These are phyloP conservation scores for Poecile atricapillus DNA, from an alignment of 2,113 vertebrate genomes.

Conservation along the genomic window DNA sequence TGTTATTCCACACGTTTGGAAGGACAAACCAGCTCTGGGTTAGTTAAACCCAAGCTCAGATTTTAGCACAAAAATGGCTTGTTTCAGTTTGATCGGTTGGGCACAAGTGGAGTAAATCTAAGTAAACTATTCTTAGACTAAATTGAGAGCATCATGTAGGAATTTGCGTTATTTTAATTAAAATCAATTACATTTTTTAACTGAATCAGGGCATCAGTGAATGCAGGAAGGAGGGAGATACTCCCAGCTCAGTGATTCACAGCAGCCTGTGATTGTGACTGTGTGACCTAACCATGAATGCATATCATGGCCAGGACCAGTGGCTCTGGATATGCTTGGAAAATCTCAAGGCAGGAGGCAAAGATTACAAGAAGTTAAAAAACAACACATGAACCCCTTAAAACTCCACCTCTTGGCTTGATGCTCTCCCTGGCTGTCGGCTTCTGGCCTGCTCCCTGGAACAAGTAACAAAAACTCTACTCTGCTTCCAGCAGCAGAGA, in stretches of 20 bases:
- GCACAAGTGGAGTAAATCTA: background rate
- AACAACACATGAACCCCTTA: background rate
- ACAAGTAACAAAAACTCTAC: background rate
- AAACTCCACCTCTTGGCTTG: constrained; percentile 33
- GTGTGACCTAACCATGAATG: background rate
- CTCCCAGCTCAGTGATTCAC: background rate
- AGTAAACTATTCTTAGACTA: background rate
- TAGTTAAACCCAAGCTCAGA: background rate
- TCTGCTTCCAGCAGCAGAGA: constrained; percentile 23
- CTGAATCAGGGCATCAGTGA: background rate
- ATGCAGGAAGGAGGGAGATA: background rate
- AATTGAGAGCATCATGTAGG: background rate
- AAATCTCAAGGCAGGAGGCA: background rate
- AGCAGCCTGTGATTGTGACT: background rate
- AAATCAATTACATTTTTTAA: background rate
- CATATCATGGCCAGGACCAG: background rate
- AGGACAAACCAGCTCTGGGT: background rate
- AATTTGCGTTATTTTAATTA: background rate
- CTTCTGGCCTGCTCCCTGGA: constrained; percentile 45
- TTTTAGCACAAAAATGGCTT: background rate
- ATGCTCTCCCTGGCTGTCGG: background rate
- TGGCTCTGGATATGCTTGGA: background rate
- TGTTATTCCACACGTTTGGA: background rate
- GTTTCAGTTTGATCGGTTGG: background rate
- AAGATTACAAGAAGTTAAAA: background rate